phyloP scores from a whole-genome alignment of 2,888 invertebrate species.

The Apamea sordens region DNA sequence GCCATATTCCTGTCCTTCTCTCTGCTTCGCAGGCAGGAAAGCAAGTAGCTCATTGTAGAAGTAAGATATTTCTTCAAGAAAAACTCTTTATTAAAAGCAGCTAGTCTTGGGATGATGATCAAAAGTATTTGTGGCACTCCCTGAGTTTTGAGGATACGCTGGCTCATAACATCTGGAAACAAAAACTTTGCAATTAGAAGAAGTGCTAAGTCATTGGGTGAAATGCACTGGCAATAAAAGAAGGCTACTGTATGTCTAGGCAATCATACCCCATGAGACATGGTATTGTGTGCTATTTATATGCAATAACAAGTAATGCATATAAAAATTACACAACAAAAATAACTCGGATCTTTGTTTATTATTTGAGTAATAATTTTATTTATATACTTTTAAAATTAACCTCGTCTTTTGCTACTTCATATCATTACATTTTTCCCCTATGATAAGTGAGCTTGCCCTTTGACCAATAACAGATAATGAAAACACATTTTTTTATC shows the following conservation, averaged over 20 bases:
- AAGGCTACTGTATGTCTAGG: no score
- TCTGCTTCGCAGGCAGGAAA: conserved; percentile 93
- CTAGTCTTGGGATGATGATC: conserved; percentile 96
- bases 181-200: conserved; percentile 7
- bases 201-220: not conserved
- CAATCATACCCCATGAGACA: not conserved
- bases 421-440: not conserved
- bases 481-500: conserved; percentile 3
- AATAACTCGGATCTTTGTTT: not conserved
- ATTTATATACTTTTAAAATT: not conserved
- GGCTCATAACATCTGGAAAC: conserved; percentile 93
- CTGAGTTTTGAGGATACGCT: conserved; percentile 93
- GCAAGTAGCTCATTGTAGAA: conserved; percentile 94
- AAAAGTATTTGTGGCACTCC: conserved; percentile 97
- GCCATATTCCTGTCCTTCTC: conserved; percentile 96
- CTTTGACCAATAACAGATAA: conserved; percentile 43
- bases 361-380: not conserved
- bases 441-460: conserved; percentile 27
- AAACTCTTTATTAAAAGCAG: conserved; percentile 96
- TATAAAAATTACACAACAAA: not conserved
- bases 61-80: conserved; percentile 94
- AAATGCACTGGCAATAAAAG: not conserved
- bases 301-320: not conserved
- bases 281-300: not conserved
- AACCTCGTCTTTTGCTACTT: not conserved